These are phyloP conservation scores for Neoarius graeffei DNA, from an alignment of 2,113 vertebrate genomes.

Conservation along the genomic window DNA sequence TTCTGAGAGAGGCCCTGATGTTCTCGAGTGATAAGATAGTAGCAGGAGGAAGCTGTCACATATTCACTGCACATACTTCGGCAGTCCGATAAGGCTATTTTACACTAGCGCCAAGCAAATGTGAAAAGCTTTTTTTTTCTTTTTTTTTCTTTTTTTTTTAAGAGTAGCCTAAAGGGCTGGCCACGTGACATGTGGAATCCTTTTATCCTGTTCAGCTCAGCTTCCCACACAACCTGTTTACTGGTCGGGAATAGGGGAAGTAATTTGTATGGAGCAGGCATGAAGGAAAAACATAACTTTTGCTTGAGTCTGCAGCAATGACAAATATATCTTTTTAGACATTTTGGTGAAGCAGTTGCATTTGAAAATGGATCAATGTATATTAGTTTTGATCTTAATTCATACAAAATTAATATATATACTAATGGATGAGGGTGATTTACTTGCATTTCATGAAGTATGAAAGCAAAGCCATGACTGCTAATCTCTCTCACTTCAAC, in stretches of 20 bases:
- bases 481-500: background rate
- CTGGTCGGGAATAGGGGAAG: constrained; percentile 3
- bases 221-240: constrained; percentile 39
- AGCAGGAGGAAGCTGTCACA: constrained; percentile 29
- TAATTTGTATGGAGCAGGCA: constrained; percentile 12
- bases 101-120: constrained; percentile 35
- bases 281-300: background rate
- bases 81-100: constrained; percentile 43
- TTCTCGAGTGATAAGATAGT: constrained; percentile 41
- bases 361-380: background rate
- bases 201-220: constrained; percentile 44
- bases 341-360: background rate
- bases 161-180: constrained; percentile 42
- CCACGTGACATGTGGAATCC: constrained; percentile 30
- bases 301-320: background rate
- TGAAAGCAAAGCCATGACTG: background rate
- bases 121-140: constrained; percentile 8
- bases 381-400: background rate
- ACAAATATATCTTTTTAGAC: constrained; percentile 1
- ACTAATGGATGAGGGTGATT: background rate
- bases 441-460: background rate
- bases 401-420: background rate
- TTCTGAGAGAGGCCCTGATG: constrained; percentile 20
- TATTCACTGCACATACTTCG: constrained; percentile 15
- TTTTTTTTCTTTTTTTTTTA: background rate